Evolutionary conservation across 1,140 invertebrate species (phyloP), one percentile per base, ranked within the genome.

Genomic region (Papilio machaon): DNA sequence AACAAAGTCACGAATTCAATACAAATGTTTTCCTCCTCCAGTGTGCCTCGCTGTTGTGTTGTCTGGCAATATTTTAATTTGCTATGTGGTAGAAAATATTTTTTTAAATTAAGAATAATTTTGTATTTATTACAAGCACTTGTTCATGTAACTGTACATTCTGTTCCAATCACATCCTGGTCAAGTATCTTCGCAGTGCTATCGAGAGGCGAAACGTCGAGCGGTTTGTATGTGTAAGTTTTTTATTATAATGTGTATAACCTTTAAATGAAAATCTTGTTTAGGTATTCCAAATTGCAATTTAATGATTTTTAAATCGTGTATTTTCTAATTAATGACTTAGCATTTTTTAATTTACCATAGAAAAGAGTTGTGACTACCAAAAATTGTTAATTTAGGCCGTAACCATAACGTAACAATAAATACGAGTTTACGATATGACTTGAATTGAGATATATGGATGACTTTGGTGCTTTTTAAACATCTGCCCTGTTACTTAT

Each of bases 11-110:
- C 64, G 64, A 70, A 70, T 30, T 70, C 30, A 35, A 30, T 13
- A 70, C 64, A 70, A 70, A 38, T 70, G 30, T 70, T 70, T 70
- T 70, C 64, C 64, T 70, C 30, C 23, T 70, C 11, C 64, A 35
- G 13, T 35, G 11, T 35, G 64, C 13, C 30, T 19, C 17, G 58
- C 17, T 54, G 52, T 70, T 70, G 64, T 70, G 64, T 15, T 8
- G 64, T 35, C 60, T 13, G 60, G 19, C 60, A 64, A 60, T 8
- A 60, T 2, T 64, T 64, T 64, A 64, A 13, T 30, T 30, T 64
- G 30, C 58, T 23, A 64, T 64, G 9, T 23, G 58, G 19, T 2
- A 19, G 8, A 60, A 2, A 11, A 23, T 23, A 11, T 30, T 64
- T 64, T 64, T 11, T 64, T 64, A 2, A 52, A 52, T 38, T 46